These are phyloP conservation scores for Himalopsyche phryganea DNA, from an alignment of 1,140 invertebrate genomes.

Conservation along the genomic window DNA sequence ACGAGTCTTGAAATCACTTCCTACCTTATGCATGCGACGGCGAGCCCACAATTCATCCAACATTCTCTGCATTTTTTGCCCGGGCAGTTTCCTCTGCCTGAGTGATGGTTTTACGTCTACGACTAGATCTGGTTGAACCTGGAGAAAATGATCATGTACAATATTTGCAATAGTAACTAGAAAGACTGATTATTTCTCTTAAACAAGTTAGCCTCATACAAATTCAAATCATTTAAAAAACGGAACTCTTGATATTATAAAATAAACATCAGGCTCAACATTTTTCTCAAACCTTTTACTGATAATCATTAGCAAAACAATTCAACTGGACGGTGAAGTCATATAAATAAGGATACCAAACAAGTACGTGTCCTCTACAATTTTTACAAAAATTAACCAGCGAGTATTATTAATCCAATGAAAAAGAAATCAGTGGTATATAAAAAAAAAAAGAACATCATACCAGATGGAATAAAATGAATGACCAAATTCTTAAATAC, in stretches of 20 bases:
- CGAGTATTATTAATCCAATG: no score
- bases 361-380: no score
- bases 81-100: conserved; percentile 80
- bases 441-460: no score
- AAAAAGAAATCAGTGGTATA: no score
- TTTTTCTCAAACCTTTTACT: conserved; percentile 55
- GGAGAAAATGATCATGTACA: neutral
- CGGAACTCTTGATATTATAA: conserved; percentile 44
- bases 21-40: conserved; percentile 54
- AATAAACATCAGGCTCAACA: conserved; percentile 44
- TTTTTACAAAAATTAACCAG: no score
- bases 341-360: no score
- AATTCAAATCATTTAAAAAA: conserved; percentile 42
- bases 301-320: conserved; percentile 43
- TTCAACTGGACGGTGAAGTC: no score
- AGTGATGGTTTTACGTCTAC: conserved; percentile 94
- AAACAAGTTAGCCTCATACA: conserved; percentile 16
- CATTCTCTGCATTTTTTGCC: conserved; percentile 80
- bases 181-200: neutral
- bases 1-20: no score
- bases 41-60: conserved; percentile 66
- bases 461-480: no score
- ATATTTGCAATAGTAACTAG: neutral
- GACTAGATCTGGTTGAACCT: conserved; percentile 78
- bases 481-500: no score